These are phyloP conservation scores for Atherinosoma microstoma DNA, from an alignment of 2,797 vertebrate genomes.

Conservation along the genomic window DNA sequence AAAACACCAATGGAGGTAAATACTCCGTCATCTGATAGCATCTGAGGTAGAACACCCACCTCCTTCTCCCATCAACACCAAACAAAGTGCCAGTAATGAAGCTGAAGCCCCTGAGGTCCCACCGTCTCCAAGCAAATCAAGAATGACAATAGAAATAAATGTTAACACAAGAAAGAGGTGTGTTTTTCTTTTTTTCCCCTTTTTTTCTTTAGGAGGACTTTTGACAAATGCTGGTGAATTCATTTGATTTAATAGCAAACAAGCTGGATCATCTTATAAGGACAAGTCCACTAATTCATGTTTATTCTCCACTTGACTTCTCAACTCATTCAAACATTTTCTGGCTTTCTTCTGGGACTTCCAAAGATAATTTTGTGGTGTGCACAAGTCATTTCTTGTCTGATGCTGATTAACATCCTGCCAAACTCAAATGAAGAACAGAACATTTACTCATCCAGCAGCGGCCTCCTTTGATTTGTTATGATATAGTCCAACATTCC, in stretches of 20 bases:
- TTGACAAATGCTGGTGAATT: neutral
- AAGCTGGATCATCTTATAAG: neutral
- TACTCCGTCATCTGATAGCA: conserved; percentile 79
- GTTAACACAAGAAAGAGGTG: conserved; percentile 20
- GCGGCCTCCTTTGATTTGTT: conserved; percentile 26
- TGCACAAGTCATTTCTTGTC: conserved; percentile 19
- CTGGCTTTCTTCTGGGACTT: conserved; percentile 19
- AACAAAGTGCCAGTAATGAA: conserved; percentile 60
- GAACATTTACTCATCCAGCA: conserved; percentile 19
- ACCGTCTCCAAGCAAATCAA: conserved; percentile 54
- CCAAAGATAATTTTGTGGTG: conserved; percentile 16
- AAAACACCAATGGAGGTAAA: conserved; percentile 76
- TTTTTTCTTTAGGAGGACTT: neutral
- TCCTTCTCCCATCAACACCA: conserved; percentile 42
- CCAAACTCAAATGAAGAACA: conserved; percentile 27
- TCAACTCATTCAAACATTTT: neutral
- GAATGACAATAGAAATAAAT: conserved; percentile 63
- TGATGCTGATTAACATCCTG: conserved; percentile 54
- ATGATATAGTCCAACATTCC: conserved; percentile 17
- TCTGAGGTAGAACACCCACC: conserved; percentile 61
- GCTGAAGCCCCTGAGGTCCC: conserved; percentile 57
- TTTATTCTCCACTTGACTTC: neutral
- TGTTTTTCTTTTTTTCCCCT: neutral
- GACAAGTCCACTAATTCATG: conserved; percentile 1
- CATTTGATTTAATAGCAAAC: neutral